Percentiles rank a stretch among this genome's conserved stretches.
Conservation (phyloP, 1,140 invertebrate genomes). For the Wasmannia auropunctata region DNA sequence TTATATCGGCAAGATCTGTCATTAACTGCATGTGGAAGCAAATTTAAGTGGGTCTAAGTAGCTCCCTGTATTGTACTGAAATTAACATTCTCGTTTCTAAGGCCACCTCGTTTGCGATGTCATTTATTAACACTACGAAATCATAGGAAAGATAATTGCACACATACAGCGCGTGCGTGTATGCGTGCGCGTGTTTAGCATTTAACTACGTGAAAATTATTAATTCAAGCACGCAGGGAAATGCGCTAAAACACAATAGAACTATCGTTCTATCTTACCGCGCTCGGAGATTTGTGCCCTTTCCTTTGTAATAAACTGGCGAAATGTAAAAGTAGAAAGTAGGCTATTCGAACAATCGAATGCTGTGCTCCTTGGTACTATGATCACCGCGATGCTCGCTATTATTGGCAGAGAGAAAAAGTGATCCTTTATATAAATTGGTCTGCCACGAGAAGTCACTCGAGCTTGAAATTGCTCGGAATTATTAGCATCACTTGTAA, state of each 20-base stretch:
- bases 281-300: slow-evolving; percentile 20
- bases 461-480: slow-evolving; percentile 63
- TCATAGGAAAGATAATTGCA: slow-evolving; percentile 8
- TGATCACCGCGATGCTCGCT: slow-evolving; percentile 53
- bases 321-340: slow-evolving; percentile 64
- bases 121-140: slow-evolving; percentile 13
- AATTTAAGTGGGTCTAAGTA: slow-evolving; percentile 20
- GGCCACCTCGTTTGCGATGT: neutral
- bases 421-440: slow-evolving; percentile 61
- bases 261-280: neutral
- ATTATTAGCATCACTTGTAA: slow-evolving; percentile 53
- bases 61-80: slow-evolving; percentile 11
- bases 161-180: neutral
- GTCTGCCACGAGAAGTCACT: slow-evolving; percentile 43
- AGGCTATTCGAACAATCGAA: slow-evolving; percentile 58
- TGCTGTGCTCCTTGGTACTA: slow-evolving; percentile 19
- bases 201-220: neutral
- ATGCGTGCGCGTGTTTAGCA: neutral
- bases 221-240: slow-evolving; percentile 6
- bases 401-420: slow-evolving; percentile 55
- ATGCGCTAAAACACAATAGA: neutral
- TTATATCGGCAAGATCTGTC: slow-evolving; percentile 20
- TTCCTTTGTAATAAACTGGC: slow-evolving; percentile 15
- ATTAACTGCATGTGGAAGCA: slow-evolving; percentile 16
- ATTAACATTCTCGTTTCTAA: neutral